Evolutionary conservation across 1,140 invertebrate genomes (phyloP).

Genomic region (Sarcophaga bullata): DNA sequence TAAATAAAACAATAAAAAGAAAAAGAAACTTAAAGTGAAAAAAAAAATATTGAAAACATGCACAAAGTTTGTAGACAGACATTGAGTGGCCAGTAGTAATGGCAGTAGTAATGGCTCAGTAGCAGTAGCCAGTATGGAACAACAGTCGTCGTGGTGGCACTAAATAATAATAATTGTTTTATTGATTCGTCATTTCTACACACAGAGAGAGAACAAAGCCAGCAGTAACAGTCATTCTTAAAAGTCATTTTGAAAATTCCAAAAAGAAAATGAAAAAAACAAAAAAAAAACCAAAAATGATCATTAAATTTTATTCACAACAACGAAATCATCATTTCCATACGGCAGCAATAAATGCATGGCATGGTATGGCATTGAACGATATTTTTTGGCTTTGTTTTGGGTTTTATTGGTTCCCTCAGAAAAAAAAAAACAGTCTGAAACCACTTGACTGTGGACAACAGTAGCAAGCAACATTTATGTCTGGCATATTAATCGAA

Average conservation of each 20-base stretch:
- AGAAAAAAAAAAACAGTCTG: too few relatives aligned
- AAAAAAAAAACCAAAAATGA: background rate
- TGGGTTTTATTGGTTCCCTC: too few relatives aligned
- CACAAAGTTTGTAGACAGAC: background rate
- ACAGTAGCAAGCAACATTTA: background rate
- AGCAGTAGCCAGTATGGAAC: too few relatives aligned
- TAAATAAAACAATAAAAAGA: background rate
- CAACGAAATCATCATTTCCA: constrained; percentile 7
- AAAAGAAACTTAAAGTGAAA: too few relatives aligned
- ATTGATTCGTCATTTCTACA: constrained; percentile 14
- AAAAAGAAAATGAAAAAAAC: too few relatives aligned
- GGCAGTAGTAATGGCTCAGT: background rate
- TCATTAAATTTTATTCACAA: background rate
- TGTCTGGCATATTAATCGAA: constrained; percentile 1
- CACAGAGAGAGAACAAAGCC: too few relatives aligned
- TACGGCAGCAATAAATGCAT: background rate
- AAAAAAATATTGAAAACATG: background rate
- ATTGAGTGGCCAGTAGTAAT: background rate
- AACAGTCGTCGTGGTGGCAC: background rate
- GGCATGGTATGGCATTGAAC: constrained; percentile 12
- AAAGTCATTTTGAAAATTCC: background rate
- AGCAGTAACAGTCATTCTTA: background rate
- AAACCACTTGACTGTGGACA: background rate
- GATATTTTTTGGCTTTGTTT: too few relatives aligned
- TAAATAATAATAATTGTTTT: constrained; percentile 12